These are phyloP conservation scores for Chrysogorgia sp. DNA, from an alignment of 92 coral and sea anemone species.

Conservation along the genomic window DNA sequence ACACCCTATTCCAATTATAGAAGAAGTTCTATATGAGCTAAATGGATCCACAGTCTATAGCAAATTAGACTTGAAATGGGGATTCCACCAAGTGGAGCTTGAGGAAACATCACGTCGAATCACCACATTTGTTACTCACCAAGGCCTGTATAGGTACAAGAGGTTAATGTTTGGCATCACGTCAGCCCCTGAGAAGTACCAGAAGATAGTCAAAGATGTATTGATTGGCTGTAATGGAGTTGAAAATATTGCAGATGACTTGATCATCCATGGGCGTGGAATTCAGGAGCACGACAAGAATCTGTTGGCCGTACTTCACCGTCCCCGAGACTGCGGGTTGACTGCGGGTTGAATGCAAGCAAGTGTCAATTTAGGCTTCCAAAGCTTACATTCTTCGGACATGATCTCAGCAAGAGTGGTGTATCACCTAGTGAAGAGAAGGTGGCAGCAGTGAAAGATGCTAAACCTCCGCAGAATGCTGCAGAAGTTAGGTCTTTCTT, in stretches of 20 bases:
- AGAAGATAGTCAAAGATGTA: slow-evolving; percentile 6
- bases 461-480: slow-evolving; percentile 40
- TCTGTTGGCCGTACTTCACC: too few species aligned
- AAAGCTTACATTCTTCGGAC: slow-evolving; percentile 60
- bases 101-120: slow-evolving; percentile 3
- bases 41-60: slow-evolving; percentile 5
- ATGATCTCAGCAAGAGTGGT: slow-evolving; percentile 49
- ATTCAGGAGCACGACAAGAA: too few species aligned
- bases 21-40: neutral
- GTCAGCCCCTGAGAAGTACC: slow-evolving; percentile 33
- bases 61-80: slow-evolving; percentile 32
- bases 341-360: slow-evolving; percentile 56
- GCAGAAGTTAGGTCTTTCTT: slow-evolving; percentile 60
- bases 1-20: neutral
- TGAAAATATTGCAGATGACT: slow-evolving; percentile 25
- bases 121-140: slow-evolving; percentile 20
- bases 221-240: slow-evolving; percentile 21
- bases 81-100: slow-evolving; percentile 16
- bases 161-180: slow-evolving; percentile 33
- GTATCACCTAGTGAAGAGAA: slow-evolving; percentile 64
- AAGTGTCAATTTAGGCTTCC: slow-evolving; percentile 62
- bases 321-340: slow-evolving; percentile 31
- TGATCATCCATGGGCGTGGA: slow-evolving; percentile 20
- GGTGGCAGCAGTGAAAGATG: slow-evolving; percentile 46
- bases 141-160: slow-evolving; percentile 19